phyloP scores from a whole-genome alignment of 1,140 invertebrate genomes.

The Delia radicum region DNA sequence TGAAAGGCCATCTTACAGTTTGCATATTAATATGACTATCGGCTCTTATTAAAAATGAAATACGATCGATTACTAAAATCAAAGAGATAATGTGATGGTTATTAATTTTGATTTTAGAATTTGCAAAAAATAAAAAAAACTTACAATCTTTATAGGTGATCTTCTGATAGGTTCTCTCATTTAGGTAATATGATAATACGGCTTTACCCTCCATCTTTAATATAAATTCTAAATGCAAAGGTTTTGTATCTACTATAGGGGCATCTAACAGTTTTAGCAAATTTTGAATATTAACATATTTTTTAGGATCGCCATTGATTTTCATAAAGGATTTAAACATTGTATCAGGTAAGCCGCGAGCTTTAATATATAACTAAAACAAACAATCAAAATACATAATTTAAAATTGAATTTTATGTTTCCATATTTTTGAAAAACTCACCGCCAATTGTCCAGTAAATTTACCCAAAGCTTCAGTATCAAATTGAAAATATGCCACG shows the following conservation, averaged over 20 bases:
- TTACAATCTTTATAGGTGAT: slow-evolving; percentile 53
- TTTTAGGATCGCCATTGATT: slow-evolving; percentile 54
- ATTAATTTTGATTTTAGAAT: not conserved
- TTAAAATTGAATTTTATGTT: not conserved
- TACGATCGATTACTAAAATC: slow-evolving; percentile 39
- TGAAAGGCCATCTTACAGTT: slow-evolving; percentile 50
- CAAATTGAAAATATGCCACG: slow-evolving; percentile 61
- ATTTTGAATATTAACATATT: slow-evolving; percentile 57
- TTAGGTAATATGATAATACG: slow-evolving; percentile 62
- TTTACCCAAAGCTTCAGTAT: slow-evolving; percentile 62
- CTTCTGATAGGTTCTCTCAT: slow-evolving; percentile 60
- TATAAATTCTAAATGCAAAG: slow-evolving; percentile 62
- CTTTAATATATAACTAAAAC: slow-evolving; percentile 61
- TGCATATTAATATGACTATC: slow-evolving; percentile 54
- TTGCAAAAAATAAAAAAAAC: slow-evolving; percentile 32
- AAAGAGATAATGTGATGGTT: not conserved
- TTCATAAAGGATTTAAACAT: slow-evolving; percentile 50
- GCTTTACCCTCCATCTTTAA: slow-evolving; percentile 62
- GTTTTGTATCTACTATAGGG: slow-evolving; percentile 54
- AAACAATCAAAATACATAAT: not conserved
- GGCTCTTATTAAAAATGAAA: slow-evolving; percentile 40
- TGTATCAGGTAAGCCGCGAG: slow-evolving; percentile 57
- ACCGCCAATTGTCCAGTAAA: slow-evolving; percentile 62
- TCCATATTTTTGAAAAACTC: slow-evolving; percentile 32
- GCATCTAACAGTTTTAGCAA: slow-evolving; percentile 59